Conservation (phyloP, 1,140 invertebrate genomes). For the Diprion similis region DNA sequence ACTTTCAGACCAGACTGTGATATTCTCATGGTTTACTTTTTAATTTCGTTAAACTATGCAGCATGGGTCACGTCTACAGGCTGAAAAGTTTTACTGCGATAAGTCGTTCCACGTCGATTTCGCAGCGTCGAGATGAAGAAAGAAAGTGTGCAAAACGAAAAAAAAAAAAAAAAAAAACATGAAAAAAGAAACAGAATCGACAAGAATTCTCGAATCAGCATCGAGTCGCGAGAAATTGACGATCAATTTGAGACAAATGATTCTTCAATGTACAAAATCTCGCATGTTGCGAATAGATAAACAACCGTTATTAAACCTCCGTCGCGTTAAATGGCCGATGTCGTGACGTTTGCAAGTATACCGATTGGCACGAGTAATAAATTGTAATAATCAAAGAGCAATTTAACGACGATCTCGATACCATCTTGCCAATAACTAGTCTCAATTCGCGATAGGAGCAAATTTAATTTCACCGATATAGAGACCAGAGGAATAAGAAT, state of each 20-base stretch:
- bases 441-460: no score
- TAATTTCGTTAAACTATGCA: not conserved
- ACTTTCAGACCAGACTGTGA: not conserved
- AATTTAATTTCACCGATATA: no score
- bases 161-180: not conserved
- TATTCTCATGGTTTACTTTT: not conserved
- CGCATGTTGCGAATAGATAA: no score
- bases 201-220: no score
- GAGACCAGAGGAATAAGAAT: no score
- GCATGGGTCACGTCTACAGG: not conserved
- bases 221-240: no score
- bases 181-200: not conserved
- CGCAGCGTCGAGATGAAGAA: not conserved
- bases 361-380: not conserved
- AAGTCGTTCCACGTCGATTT: not conserved
- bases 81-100: not conserved
- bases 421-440: no score
- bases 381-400: not conserved
- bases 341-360: no score
- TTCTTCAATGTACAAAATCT: no score
- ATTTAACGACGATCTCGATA: not conserved
- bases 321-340: no score
- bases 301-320: no score
- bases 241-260: no score
- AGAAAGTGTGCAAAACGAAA: not conserved